Base-by-base conservation (phyloP, 2,888 invertebrate genomes). In the Ophraella communa region DNA sequence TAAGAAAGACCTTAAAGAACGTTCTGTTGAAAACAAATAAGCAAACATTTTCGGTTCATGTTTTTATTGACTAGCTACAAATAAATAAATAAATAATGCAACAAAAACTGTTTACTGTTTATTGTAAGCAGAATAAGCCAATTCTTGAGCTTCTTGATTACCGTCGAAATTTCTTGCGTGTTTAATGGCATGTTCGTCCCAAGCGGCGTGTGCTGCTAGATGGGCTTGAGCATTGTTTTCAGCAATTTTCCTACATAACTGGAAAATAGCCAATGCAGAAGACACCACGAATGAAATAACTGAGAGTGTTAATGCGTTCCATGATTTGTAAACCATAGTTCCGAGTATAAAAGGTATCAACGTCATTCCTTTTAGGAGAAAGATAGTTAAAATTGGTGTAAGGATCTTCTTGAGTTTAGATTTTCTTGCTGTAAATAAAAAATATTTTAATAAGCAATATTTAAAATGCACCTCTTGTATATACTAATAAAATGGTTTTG, bases 251-350 rank as follows among this genome's bases (percentile, higher is more conserved):
- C 93, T 93, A 87, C 93, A 94, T 71, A 94, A 86, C 82, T 94
- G 93, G 89, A 94, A 94, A 82, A 94, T 90, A 71, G 94, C 93
- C 82, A 94, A 85, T 69, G 91, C 93, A 72, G 93, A 90, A 74
- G 93, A 92, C 23, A 94, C 90, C 76, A 94, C 87, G 85, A 94
- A 94, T 45, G 93, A 92, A 88, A 94, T 91, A 89, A 94, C 92
- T 14, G 93, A 92, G 76, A 94, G 87, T 79, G 93, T 93, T 71
- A 94, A 88, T 10, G 93, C 93, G 81, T 94, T 94, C 90, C 93
- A 94, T 55, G 94, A 93, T 84, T 94, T 94, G 79, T 94, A 84
- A 76, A 93, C 93, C 71, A 94, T 87, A 64, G 93, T 89, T 77
- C 94, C 94, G 78, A 94, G 89, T 56, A 92, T 91, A 80, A 94